phyloP scores from a whole-genome alignment of 35 echinoderm and acorn worm genomes.

The Apostichopus japonicus region DNA sequence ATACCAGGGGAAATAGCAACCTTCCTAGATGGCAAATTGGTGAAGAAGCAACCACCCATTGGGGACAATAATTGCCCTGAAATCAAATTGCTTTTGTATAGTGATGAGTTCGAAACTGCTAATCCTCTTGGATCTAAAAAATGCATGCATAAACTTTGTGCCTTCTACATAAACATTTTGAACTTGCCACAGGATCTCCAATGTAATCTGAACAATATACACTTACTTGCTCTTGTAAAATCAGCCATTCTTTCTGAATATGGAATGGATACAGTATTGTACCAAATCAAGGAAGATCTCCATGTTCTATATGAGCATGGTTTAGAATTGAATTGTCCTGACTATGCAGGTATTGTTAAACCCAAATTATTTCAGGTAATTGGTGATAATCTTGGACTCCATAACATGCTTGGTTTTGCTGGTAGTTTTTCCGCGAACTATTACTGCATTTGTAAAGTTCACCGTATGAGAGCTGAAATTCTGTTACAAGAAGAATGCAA shows the following conservation, averaged over 20 bases:
- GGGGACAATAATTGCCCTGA: background rate
- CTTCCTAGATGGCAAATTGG: constrained; percentile 31
- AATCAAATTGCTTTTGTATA: background rate
- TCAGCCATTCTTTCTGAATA: constrained; percentile 40
- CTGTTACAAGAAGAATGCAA: constrained; percentile 2
- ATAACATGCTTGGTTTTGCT: constrained; percentile 40
- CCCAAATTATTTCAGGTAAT: constrained; percentile 37
- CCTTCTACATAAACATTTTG: constrained; percentile 44
- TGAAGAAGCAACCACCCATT: background rate
- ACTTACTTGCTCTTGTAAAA: constrained; percentile 49
- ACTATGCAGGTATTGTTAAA: constrained; percentile 29
- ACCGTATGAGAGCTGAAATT: background rate
- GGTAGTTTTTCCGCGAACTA: constrained; percentile 47
- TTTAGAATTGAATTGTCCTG: constrained; percentile 20
- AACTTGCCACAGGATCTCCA: constrained; percentile 48
- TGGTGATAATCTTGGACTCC: constrained; percentile 54
- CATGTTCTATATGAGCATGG: constrained; percentile 7
- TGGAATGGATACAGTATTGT: constrained; percentile 47
- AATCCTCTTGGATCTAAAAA: constrained; percentile 57
- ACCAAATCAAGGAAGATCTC: constrained; percentile 25
- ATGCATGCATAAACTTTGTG: constrained; percentile 40
- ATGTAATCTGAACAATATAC: constrained; percentile 36
- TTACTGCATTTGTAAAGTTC: constrained; percentile 31
- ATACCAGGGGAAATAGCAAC: background rate
- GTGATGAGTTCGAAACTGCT: constrained; percentile 3